Evolutionary conservation across 2,888 invertebrate genomes (phyloP), one percentile per base, ranked within the genome.

Genomic region (Zhuqinia jingwanae): DNA sequence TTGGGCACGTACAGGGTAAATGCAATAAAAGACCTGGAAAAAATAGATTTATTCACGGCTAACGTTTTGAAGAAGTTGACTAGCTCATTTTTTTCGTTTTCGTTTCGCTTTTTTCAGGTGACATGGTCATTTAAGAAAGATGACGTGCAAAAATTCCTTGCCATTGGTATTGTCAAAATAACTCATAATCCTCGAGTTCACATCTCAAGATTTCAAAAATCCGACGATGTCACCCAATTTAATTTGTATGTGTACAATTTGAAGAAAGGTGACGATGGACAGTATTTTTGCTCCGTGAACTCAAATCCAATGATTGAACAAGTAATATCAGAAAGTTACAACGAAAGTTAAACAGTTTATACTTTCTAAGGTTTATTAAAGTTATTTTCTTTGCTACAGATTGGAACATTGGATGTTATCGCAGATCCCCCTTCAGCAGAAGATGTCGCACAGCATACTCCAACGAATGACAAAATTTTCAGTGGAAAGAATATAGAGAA

Each of bases 241-340:
- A 90, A 87, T 22, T 65, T 90, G 53, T 90, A 90, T 81, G 85
- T 90, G 75, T 80, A 88, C n/a, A 87, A 87, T n/a, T 81, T 89
- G 2, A 85, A 87, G 6, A 45, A 56, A 10, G 87, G 85, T 5
- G 90, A 90, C 56, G 63, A 45, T 13, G 90, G 90, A 0, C 53
- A 25, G 1, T 90, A 89, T 65, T 85, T 82, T 45, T 90, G 90
- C 53, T 84, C 82, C 15, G 87, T 90, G 2, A 88, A 89, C 47
- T 87, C 89, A 8, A 81, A 88, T 63, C 89, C 88, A 5, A 84
- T 85, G 78, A 88, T 89, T n/a, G 65, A 76, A 68, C 89, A 88
- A 87, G 90, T 90, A 88, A 2, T 22, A 58, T n/a, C n/a, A n/a
- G n/a, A n/a, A n/a, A n/a, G n/a, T n/a, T n/a, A n/a, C n/a, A n/a